Evolutionary conservation across 2,113 vertebrate genomes (phyloP).

Genomic region (Centropus unirufus): DNA sequence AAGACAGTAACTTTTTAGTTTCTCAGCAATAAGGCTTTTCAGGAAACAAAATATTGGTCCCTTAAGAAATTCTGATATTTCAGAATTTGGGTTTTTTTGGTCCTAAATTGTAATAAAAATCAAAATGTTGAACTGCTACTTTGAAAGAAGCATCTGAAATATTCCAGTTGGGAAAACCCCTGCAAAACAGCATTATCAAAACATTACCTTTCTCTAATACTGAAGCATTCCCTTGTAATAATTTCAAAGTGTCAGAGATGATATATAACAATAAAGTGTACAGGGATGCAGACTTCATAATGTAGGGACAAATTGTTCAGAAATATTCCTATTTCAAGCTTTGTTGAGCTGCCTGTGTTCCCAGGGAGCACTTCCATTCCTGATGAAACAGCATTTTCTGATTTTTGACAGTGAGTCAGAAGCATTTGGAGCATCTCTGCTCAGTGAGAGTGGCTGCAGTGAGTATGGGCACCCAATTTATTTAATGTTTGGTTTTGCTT

Average conservation of each 20-base stretch:
- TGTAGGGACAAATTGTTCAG: conserved; percentile 60
- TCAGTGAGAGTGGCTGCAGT: not conserved
- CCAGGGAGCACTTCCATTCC: conserved; percentile 11
- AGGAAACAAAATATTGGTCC: conserved; percentile 29
- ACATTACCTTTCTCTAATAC: not conserved
- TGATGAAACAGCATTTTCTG: conserved; percentile 41
- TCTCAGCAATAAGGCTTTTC: conserved; percentile 5
- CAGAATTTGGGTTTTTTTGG: not conserved
- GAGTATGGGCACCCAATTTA: conserved; percentile 11
- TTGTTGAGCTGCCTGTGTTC: conserved; percentile 25
- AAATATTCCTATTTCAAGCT: conserved; percentile 46
- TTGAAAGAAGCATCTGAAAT: not conserved
- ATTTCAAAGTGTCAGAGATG: conserved; percentile 37
- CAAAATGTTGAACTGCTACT: not conserved
- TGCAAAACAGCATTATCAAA: not conserved
- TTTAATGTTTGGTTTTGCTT: conserved; percentile 35
- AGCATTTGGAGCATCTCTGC: conserved; percentile 13
- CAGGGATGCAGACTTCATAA: conserved; percentile 12
- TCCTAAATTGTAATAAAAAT: conserved; percentile 23
- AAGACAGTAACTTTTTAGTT: conserved; percentile 31
- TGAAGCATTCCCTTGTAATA: conserved; percentile 3
- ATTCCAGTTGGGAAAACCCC: not conserved
- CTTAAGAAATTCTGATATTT: conserved; percentile 11
- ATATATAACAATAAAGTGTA: conserved; percentile 45
- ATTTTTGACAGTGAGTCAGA: conserved; percentile 18